Base-by-base conservation (phyloP, 2,113 vertebrate species). In the Caracal caracal region DNA sequence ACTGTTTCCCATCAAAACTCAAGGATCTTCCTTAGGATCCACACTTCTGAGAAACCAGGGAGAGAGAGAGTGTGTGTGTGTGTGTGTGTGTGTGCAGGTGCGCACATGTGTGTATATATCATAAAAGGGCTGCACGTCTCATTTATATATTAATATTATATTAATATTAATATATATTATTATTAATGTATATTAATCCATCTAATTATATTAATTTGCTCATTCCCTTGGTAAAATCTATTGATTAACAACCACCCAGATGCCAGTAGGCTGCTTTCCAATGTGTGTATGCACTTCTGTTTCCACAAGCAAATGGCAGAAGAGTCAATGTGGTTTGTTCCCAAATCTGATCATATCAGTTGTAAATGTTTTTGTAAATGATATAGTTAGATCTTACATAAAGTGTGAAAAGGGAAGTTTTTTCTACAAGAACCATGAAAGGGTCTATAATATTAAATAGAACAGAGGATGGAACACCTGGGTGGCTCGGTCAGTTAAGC, bases 331-430 rank as follows among this genome's bases (percentile, higher is more conserved):
- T 35, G 88, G 78, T 86, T 92, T 96, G 53, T 75, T 84, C 49
- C 15, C 43, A 84, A 81, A 90, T 20, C 53, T 76, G 53, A 79
- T 66, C 19, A 35, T 33, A 56, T 6, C 66, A 35, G 35, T 63
- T 56, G 40, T 63, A 88, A 95, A 90, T 76, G 75, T 84, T 90
- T 75, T 76, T 94, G 10, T 68, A 93, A 94, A 82, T 53, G 22
- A 59, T 35, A 78, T 22, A 93, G 83, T 79, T 75, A 88, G 73
- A 65, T 61, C 53, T 93, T 85, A 68, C 17, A 51, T 63, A 80
- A 87, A 79, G 11, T 30, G 49, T 22, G 53, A 43, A 85, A 79
- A 82, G 10, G 20, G 22, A 40, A 10, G 49, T 56, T 70, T 24
- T 51, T 37, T 68, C 26, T 75, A 4, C 49, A 70, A 84, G 26